phyloP scores from a whole-genome alignment of 1,140 invertebrate species.

The Calephelis virginiensis region DNA sequence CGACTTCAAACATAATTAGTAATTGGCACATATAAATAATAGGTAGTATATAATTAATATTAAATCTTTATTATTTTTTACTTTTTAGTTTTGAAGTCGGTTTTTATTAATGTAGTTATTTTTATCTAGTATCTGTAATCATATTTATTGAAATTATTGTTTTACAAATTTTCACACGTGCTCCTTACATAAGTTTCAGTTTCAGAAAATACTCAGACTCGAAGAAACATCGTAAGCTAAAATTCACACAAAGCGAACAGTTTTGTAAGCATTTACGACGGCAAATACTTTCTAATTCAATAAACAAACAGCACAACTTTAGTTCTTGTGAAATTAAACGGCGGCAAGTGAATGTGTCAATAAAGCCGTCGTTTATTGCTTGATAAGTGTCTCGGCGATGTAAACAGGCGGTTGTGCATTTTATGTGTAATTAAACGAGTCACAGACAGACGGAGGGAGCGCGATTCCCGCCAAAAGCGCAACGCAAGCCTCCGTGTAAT shows the following conservation, averaged over 20 bases:
- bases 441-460: constrained; percentile 24
- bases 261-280: constrained; percentile 30
- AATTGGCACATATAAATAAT: too few relatives aligned
- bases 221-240: background rate
- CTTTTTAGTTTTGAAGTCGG: too few relatives aligned
- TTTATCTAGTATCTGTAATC: too few relatives aligned
- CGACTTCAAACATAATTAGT: too few relatives aligned
- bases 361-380: constrained; percentile 49
- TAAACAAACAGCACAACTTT: constrained; percentile 36
- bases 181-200: too few relatives aligned
- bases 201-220: background rate
- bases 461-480: constrained; percentile 15
- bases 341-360: constrained; percentile 48
- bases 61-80: too few relatives aligned
- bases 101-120: too few relatives aligned
- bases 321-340: constrained; percentile 32
- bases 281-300: constrained; percentile 34
- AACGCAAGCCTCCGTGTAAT: constrained; percentile 25
- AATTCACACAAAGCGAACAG: constrained; percentile 4
- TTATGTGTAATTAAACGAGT: constrained; percentile 62
- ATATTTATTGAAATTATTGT: too few relatives aligned
- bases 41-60: too few relatives aligned
- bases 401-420: constrained; percentile 54
- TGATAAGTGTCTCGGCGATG: constrained; percentile 48
- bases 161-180: too few relatives aligned